A percentile compares a stretch with the other conserved stretches of the same genome.
Evolutionary conservation across 2,113 vertebrate species (phyloP).

Genomic region (Myanophis thanlyinensis): DNA sequence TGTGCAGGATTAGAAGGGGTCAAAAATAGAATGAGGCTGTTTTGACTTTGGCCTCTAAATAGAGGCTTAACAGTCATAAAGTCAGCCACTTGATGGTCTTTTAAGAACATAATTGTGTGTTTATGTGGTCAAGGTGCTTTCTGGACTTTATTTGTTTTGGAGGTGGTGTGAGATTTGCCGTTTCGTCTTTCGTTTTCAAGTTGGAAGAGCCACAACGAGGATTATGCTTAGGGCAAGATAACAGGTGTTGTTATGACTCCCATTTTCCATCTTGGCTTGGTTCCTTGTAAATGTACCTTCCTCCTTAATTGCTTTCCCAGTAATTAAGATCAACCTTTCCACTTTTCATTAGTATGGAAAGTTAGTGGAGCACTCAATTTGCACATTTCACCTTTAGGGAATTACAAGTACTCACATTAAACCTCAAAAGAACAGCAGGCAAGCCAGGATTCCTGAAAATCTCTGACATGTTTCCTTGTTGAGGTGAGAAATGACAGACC

Average conservation of each 20-base stretch:
- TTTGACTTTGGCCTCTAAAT: rapidly evolving
- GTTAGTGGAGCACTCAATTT: not conserved
- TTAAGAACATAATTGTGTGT: rapidly evolving
- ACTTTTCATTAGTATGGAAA: not conserved
- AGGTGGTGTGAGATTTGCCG: not conserved
- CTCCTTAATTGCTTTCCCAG: not conserved
- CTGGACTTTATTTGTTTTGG: not conserved
- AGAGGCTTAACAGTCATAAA: not conserved
- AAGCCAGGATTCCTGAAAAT: not conserved
- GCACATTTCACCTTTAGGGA: not conserved
- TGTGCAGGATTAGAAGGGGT: not conserved
- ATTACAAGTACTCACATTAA: not conserved
- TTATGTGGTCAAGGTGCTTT: rapidly evolving
- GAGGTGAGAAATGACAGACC: not conserved
- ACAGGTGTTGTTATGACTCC: not conserved
- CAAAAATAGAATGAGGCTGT: not conserved
- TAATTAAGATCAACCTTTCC: not conserved
- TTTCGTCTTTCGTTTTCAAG: not conserved
- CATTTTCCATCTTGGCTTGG: not conserved
- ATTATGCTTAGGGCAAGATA: not conserved
- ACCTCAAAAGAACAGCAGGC: not conserved
- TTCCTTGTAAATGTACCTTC: not conserved
- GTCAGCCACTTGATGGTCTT: rapidly evolving
- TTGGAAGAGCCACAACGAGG: not conserved
- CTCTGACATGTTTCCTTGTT: not conserved